Conservation (phyloP, 2,888 invertebrate genomes). For the Platycheirus albimanus region DNA sequence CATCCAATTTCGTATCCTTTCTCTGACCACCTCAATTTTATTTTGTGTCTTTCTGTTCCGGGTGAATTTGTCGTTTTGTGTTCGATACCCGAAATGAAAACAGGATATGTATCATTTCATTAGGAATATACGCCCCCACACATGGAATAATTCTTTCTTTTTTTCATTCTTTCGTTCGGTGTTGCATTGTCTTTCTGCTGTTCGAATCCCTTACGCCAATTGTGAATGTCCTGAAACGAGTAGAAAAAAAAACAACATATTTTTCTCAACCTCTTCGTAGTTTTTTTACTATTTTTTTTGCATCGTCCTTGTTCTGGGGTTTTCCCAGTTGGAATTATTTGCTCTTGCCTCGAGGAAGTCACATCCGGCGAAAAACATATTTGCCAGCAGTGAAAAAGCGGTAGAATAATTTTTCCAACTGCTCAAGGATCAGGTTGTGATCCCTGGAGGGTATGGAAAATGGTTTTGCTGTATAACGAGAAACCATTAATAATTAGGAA, state of each 20-base stretch:
- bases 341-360: conserved; percentile 37
- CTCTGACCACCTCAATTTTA: conserved; percentile 28
- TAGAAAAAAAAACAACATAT: conserved; percentile 55
- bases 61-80: conserved; percentile 44
- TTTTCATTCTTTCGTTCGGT: background rate
- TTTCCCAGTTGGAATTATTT: conserved; percentile 43
- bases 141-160: conserved; percentile 50
- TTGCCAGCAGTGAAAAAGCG: conserved; percentile 26
- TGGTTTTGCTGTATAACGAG: conserved; percentile 56
- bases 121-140: conserved; percentile 62
- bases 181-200: conserved; percentile 10
- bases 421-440: conserved; percentile 58
- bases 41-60: conserved; percentile 33
- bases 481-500: conserved; percentile 63
- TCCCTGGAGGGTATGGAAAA: conserved; percentile 59
- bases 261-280: conserved; percentile 9
- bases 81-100: conserved; percentile 66
- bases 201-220: conserved; percentile 6
- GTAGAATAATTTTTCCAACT: conserved; percentile 37
- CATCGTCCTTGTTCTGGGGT: conserved; percentile 44
- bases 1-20: conserved; percentile 54
- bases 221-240: conserved; percentile 37
- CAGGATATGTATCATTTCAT: conserved; percentile 74
- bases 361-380: conserved; percentile 56
- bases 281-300: too few species aligned